Percentiles rank a stretch among this genome's conserved stretches.
Evolutionary conservation across 2,888 invertebrate species (phyloP).

Genomic region (Netelia virgata): DNA sequence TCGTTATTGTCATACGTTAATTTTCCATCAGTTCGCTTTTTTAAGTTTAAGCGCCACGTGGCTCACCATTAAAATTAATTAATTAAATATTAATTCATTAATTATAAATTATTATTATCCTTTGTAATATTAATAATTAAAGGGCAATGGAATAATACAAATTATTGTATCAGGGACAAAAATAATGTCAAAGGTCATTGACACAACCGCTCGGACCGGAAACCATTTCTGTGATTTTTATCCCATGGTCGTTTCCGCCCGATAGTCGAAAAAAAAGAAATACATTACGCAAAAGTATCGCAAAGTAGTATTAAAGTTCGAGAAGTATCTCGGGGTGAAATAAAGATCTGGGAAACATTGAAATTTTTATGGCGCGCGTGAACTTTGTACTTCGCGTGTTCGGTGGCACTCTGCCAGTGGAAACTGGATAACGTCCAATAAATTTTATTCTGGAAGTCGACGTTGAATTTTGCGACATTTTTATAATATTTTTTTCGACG

Average conservation of each 20-base stretch:
- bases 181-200: too few species aligned
- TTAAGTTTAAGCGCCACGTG: neutral
- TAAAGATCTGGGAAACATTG: slow-evolving; percentile 1
- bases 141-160: too few species aligned
- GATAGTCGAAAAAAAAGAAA: too few species aligned
- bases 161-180: too few species aligned
- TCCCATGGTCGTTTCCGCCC: too few species aligned
- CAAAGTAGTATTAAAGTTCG: neutral
- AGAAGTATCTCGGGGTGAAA: neutral
- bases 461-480: neutral
- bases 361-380: neutral
- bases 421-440: neutral
- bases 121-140: too few species aligned
- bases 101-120: too few species aligned
- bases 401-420: neutral
- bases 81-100: too few species aligned
- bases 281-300: too few species aligned
- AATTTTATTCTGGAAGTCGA: neutral
- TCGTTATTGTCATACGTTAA: too few species aligned
- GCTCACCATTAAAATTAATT: neutral
- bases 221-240: neutral
- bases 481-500: neutral
- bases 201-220: neutral
- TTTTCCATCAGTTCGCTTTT: neutral
- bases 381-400: slow-evolving; percentile 1